A percentile compares a stretch with the other conserved stretches of the same genome.
These are phyloP conservation scores for Episyrphus balteatus DNA, from an alignment of 1,140 invertebrate species.

Conservation along the genomic window DNA sequence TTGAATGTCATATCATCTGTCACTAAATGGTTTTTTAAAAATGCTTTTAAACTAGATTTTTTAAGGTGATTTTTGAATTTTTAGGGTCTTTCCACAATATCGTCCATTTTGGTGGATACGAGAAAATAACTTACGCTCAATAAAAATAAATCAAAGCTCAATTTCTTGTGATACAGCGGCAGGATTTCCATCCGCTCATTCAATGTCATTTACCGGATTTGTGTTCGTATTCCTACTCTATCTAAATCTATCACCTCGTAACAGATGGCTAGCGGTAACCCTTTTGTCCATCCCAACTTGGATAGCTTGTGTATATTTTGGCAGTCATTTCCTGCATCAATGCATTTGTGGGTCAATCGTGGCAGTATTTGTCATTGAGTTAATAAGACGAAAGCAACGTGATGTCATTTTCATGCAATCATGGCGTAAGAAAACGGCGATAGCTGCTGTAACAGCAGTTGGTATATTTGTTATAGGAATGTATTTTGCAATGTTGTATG, in stretches of 20 bases:
- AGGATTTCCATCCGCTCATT: conserved; percentile 24
- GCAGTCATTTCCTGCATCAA: conserved; percentile 29
- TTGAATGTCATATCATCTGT: conserved; percentile 18
- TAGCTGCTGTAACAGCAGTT: conserved; percentile 8
- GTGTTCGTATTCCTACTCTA: conserved; percentile 10
- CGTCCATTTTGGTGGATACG: conserved; percentile 26
- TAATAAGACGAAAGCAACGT: conserved; percentile 7
- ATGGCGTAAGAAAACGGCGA: neutral
- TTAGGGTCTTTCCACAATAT: conserved; percentile 21
- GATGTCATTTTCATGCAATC: conserved; percentile 4
- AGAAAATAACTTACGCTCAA: conserved; percentile 12
- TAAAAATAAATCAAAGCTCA: neutral
- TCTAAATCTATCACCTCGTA: conserved; percentile 1
- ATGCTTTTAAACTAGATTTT: neutral
- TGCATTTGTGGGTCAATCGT: conserved; percentile 18
- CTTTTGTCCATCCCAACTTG: conserved; percentile 12
- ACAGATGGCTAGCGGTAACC: neutral
- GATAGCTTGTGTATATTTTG: conserved; percentile 25
- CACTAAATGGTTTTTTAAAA: conserved; percentile 17
- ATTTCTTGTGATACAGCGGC: conserved; percentile 26
- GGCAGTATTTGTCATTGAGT: conserved; percentile 7
- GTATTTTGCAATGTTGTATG: conserved; percentile 19
- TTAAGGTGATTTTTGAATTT: neutral
- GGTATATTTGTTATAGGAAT: conserved; percentile 10
- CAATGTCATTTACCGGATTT: conserved; percentile 15